These are phyloP conservation scores for Rhinopomastus cyanomelas DNA, from an alignment of 2,113 vertebrate genomes.

Conservation along the genomic window DNA sequence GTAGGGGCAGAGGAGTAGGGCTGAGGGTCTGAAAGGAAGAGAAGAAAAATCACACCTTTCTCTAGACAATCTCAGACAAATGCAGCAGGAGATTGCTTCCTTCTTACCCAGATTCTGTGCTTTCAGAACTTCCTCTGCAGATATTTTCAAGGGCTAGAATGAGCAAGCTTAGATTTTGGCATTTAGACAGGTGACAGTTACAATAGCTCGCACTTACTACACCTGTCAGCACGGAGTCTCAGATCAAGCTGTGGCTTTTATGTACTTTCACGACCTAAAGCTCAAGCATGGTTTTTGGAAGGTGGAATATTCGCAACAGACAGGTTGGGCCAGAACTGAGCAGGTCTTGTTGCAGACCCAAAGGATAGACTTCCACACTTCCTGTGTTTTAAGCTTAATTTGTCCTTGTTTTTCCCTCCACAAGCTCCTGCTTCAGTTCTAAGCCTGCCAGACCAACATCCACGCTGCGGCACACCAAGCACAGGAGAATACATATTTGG, in stretches of 20 bases:
- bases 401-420: background rate
- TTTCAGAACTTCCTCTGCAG: background rate
- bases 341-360: background rate
- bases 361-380: background rate
- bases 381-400: background rate
- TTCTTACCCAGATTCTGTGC: background rate
- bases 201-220: background rate
- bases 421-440: background rate
- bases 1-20: background rate
- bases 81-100: background rate
- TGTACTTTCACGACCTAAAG: background rate
- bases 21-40: background rate
- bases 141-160: background rate
- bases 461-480: accelerated
- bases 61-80: background rate
- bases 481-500: background rate
- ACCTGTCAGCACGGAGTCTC: background rate
- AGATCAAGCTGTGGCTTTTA: background rate
- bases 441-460: background rate
- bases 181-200: background rate
- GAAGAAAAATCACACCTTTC: background rate
- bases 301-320: background rate
- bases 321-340: background rate
- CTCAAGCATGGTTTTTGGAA: background rate
- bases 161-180: background rate